These are phyloP conservation scores for roundworm (Caenorhabditis elegans) DNA, from an alignment of 1,140 invertebrate species.

Conservation along the genomic window WBcel235 BX284603.4:6372501-6373000, in stretches of 20 bases:
- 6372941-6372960: background rate
- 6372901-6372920: background rate
- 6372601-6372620: slow-evolving; percentile 13
- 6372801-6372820: background rate
- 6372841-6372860: background rate
- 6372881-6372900: background rate
- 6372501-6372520: background rate
- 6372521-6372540: slow-evolving; percentile 35
- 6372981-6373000: background rate
- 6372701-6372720: slow-evolving; percentile 38
- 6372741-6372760: background rate
- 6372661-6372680: background rate
- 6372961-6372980: background rate
- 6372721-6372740: slow-evolving; percentile 27
- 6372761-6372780: slow-evolving; percentile 14
- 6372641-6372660: background rate
- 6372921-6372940: background rate
- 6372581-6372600: slow-evolving; percentile 17
- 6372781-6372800: background rate
- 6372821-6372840: background rate
- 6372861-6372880: background rate
- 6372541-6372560: background rate
- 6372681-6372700: background rate
- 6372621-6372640: slow-evolving; percentile 32
- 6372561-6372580: slow-evolving; percentile 9